A percentile compares a stretch with the other conserved stretches of the same genome.
Evolutionary conservation across 2,113 vertebrate genomes (phyloP).

Genomic region (Perca fluviatilis): DNA sequence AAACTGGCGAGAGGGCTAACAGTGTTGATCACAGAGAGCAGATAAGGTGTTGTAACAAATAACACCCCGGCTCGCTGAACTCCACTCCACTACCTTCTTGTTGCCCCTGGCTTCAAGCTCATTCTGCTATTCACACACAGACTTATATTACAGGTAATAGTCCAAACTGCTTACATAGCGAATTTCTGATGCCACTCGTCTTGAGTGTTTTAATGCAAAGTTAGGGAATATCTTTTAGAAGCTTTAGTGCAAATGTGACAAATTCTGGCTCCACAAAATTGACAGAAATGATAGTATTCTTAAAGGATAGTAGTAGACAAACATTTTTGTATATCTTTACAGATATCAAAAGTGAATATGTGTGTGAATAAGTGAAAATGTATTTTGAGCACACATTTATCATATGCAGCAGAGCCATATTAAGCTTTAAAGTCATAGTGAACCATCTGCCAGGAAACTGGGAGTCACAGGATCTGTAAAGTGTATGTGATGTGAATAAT

Average conservation of each 20-base stretch:
- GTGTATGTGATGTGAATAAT: conserved; percentile 71
- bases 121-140: conserved; percentile 27
- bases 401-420: conserved; percentile 36
- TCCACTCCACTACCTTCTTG: conserved; percentile 23
- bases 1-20: conserved; percentile 61
- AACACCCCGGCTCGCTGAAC: conserved; percentile 37
- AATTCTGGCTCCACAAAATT: not conserved
- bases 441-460: conserved; percentile 70
- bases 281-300: not conserved
- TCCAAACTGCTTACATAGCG: conserved; percentile 11
- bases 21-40: conserved; percentile 52
- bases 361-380: conserved; percentile 1
- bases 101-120: conserved; percentile 52
- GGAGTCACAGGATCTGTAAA: conserved; percentile 66
- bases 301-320: not conserved
- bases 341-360: not conserved
- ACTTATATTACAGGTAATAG: conserved; percentile 36
- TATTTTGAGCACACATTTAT: conserved; percentile 24
- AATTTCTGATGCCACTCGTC: conserved; percentile 19
- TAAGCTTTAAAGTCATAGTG: conserved; percentile 54
- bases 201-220: conserved; percentile 12
- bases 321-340: not conserved
- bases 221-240: not conserved
- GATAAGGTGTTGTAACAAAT: conserved; percentile 70
- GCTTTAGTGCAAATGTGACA: conserved; percentile 6